A percentile compares a stretch with the other conserved stretches of the same genome.
These are phyloP conservation scores for Ciconia nigra DNA, from an alignment of 2,797 vertebrate species.

Conservation along the genomic window DNA sequence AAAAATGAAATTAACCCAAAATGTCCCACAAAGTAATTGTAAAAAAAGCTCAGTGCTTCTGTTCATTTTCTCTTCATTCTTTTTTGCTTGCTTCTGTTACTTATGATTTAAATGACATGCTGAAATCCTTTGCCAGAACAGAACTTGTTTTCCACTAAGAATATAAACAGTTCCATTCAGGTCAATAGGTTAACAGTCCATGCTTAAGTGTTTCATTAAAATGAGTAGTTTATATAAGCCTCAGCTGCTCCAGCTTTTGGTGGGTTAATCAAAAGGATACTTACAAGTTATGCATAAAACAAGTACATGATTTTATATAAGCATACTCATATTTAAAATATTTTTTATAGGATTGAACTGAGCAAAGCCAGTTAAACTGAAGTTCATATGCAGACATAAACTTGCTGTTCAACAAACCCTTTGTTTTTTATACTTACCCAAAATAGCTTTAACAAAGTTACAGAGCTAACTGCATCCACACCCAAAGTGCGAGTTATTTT, in stretches of 20 bases:
- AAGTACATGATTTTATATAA: background rate
- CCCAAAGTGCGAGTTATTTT: background rate
- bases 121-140: background rate
- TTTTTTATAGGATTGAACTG: background rate
- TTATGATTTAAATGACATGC: background rate
- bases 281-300: background rate
- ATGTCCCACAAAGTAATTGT: background rate
- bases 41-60: background rate
- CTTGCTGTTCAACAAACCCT: background rate
- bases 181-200: background rate
- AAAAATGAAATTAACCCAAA: background rate
- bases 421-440: background rate
- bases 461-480: background rate
- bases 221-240: background rate
- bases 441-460: slow-evolving; percentile 6
- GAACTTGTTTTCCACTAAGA: background rate
- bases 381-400: background rate
- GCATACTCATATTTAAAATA: background rate
- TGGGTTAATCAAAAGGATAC: background rate
- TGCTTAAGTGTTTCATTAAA: background rate
- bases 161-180: background rate
- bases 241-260: background rate
- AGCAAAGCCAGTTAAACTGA: background rate
- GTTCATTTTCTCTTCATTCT: background rate
- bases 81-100: background rate